Conservation (phyloP, 2,797 vertebrate species). For the Geotria australis region DNA sequence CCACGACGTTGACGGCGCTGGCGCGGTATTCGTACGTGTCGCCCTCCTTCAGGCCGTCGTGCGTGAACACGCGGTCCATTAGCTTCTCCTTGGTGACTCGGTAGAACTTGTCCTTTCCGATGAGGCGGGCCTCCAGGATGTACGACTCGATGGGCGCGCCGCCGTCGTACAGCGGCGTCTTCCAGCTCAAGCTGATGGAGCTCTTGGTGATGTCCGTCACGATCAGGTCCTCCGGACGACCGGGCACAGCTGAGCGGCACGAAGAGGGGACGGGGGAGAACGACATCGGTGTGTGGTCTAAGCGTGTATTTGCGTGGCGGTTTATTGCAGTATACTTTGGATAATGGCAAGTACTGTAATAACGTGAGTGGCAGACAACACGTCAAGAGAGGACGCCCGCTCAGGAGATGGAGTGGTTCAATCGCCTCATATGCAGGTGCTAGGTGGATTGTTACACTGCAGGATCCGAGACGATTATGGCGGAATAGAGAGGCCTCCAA, state of each 20-base stretch:
- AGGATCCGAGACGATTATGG: too few relatives aligned
- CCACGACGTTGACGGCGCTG: slow-evolving; percentile 65
- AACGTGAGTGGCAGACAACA: too few relatives aligned
- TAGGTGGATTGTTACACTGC: too few relatives aligned
- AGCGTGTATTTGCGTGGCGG: too few relatives aligned
- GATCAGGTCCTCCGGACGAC: slow-evolving; percentile 77
- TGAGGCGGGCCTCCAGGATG: slow-evolving; percentile 55
- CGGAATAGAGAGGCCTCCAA: too few relatives aligned
- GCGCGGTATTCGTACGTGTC: slow-evolving; percentile 77
- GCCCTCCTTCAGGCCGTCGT: slow-evolving; percentile 56
- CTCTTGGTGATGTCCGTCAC: slow-evolving; percentile 56
- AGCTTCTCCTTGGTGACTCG: slow-evolving; percentile 54
- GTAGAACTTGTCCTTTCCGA: slow-evolving; percentile 74
- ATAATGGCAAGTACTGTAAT: too few relatives aligned
- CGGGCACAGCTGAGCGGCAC: slow-evolving; percentile 35
- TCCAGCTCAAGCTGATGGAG: slow-evolving; percentile 53
- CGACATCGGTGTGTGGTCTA: too few relatives aligned
- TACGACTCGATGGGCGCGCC: slow-evolving; percentile 81
- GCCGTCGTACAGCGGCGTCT: slow-evolving; percentile 58
- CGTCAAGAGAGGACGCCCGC: too few relatives aligned
- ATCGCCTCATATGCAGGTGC: too few relatives aligned
- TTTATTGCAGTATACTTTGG: too few relatives aligned
- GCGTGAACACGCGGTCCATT: slow-evolving; percentile 47
- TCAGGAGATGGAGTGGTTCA: too few relatives aligned
- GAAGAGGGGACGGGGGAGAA: background rate